These are phyloP conservation scores for Beroe ovata DNA, from an alignment of 37 sponge, comb jelly and placozoan species.

Conservation along the genomic window DNA sequence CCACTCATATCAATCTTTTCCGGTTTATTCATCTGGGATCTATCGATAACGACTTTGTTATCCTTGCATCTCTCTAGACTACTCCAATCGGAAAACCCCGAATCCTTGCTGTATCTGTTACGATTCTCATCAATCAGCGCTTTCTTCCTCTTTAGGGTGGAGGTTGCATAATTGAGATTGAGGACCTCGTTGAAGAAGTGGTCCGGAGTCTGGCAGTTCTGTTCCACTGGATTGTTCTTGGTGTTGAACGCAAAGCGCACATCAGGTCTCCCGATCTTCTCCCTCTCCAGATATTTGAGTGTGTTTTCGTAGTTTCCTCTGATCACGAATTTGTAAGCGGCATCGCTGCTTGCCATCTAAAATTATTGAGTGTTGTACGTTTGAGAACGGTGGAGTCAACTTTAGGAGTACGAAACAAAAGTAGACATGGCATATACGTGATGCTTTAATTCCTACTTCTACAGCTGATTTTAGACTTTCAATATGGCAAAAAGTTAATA, in stretches of 20 bases:
- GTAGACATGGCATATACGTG: too few species aligned
- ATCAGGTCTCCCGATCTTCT: constrained; percentile 10
- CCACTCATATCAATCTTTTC: constrained; percentile 8
- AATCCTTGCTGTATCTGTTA: constrained; percentile 59
- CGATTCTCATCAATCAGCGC: constrained; percentile 32
- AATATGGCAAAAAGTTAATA: too few species aligned
- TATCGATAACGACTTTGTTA: constrained; percentile 26
- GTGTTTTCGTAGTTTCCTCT: constrained; percentile 60
- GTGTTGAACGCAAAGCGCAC: constrained; percentile 47
- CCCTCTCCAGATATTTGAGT: constrained; percentile 27
- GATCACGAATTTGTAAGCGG: constrained; percentile 41
- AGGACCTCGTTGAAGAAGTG: constrained; percentile 60
- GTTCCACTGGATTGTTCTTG: neutral
- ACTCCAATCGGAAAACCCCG: constrained; percentile 43
- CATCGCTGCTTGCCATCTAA: constrained; percentile 1
- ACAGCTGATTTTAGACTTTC: too few species aligned
- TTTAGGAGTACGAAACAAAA: too few species aligned
- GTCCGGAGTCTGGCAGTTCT: constrained; percentile 63
- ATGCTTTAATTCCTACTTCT: too few species aligned
- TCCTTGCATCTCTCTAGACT: neutral
- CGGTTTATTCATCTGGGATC: neutral
- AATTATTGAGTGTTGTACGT: too few species aligned
- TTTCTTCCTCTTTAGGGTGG: constrained; percentile 21
- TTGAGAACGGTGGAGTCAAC: too few species aligned
- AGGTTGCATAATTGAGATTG: constrained; percentile 17